Base-by-base conservation (phyloP, 2,888 invertebrate species). In the Papilio protenor region DNA sequence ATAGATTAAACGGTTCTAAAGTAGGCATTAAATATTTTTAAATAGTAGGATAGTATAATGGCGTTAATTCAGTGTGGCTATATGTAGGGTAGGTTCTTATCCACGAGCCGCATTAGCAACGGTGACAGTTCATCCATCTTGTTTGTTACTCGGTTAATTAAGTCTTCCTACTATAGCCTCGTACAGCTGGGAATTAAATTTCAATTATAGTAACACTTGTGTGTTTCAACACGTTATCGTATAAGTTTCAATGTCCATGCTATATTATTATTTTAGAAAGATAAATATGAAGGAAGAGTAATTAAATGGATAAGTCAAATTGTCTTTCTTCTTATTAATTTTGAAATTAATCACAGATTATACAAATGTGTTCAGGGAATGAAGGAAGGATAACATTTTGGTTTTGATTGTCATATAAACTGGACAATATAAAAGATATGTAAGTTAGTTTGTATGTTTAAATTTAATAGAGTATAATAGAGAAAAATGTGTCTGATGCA, bases 61-160 rank as follows among this genome's bases (percentile, higher is more conserved):
- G 14, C 23, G n/a, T 66, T 18, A n/a, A 69, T 77, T 59, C 81
- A 52, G 49, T 52, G 61, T 45, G 80, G 27, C 83, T 81, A 85
- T 88, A 82, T 86, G 87, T 88, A 85, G 81, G 79, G 87, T 88
- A 84, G 81, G 80, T 81, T 80, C 83, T 83, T 83, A 87, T 85
- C 87, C 87, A 85, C 85, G 82, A 85, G 81, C 81, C 84, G 87
- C 90, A 91, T 92, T 91, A 91, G 90, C 88, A 84, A 85, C 88
- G 86, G 87, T 90, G 93, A 93, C 92, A 93, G 90, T 91, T 90
- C 92, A 92, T 93, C 91, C 89, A 92, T 93, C 93, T 92, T 93
- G 90, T 92, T 92, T 91, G 90, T 90, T 89, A 88, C 88, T 89
- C 88, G 89, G 91, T 90, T 92, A 92, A 92, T 93, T 92, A 92